phyloP scores from a whole-genome alignment of 1,140 invertebrate genomes.

The Holotrichia oblita region DNA sequence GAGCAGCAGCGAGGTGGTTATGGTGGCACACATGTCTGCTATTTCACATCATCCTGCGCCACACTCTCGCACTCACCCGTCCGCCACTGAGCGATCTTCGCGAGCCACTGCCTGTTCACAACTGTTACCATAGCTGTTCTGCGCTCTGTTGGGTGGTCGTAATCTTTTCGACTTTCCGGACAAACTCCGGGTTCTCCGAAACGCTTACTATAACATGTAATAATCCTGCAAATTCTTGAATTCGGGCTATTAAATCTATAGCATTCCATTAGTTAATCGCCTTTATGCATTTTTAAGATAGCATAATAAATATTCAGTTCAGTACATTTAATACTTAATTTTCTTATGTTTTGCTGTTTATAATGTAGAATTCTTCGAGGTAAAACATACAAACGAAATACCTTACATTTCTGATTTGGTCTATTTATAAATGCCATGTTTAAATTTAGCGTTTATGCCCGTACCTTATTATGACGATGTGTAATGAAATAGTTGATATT shows the following conservation, averaged over 20 bases:
- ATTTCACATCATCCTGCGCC: conserved; percentile 49
- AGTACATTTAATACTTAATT: no score
- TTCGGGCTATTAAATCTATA: neutral
- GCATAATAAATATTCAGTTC: no score
- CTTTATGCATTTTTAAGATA: no score
- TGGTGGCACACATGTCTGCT: conserved; percentile 49
- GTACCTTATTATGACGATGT: no score
- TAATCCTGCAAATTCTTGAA: neutral
- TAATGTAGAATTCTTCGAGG: no score
- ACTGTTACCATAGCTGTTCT: conserved; percentile 1
- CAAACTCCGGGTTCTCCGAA: conserved; percentile 3
- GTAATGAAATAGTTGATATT: no score
- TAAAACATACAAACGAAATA: no score
- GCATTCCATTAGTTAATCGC: neutral
- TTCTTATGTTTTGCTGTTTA: no score
- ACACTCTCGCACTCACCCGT: conserved; percentile 49
- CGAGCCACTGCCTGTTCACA: conserved; percentile 45
- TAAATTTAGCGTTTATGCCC: no score
- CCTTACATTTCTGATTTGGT: no score
- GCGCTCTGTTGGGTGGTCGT: neutral
- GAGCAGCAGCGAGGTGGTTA: conserved; percentile 43
- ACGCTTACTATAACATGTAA: neutral
- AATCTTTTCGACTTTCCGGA: neutral
- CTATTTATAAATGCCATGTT: no score
- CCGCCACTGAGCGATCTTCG: conserved; percentile 48